A percentile compares a stretch with the other conserved stretches of the same genome.
phyloP scores from a whole-genome alignment of 2,888 invertebrate genomes.

The Temnothorax rugatulus region DNA sequence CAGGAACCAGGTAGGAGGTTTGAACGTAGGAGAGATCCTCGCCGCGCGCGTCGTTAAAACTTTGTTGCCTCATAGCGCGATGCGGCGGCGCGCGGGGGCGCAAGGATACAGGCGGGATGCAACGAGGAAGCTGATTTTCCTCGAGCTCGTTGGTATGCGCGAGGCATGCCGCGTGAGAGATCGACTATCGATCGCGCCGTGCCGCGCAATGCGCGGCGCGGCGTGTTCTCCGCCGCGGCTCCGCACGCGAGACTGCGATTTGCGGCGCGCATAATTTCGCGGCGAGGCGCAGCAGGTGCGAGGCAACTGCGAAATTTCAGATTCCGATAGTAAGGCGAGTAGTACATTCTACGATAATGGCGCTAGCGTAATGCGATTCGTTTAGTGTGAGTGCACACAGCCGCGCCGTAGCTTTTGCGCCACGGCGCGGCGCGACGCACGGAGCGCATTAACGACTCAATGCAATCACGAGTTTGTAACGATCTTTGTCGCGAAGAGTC shows the following conservation, averaged over 20 bases:
- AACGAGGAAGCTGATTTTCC: constrained; percentile 65
- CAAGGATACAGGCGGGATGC: neutral
- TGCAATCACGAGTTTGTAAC: constrained; percentile 43
- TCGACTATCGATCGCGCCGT: constrained; percentile 73
- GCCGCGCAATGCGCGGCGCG: constrained; percentile 38
- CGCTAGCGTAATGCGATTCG: constrained; percentile 71
- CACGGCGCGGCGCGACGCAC: neutral
- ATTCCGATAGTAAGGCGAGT: constrained; percentile 71
- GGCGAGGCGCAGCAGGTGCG: constrained; percentile 71
- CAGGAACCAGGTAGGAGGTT: constrained; percentile 49
- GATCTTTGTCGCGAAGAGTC: constrained; percentile 41
- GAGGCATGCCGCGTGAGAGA: constrained; percentile 68
- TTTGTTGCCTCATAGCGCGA: constrained; percentile 59
- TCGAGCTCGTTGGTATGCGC: constrained; percentile 73
- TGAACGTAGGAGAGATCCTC: constrained; percentile 58
- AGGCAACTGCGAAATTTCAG: constrained; percentile 74
- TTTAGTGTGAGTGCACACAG: constrained; percentile 53
- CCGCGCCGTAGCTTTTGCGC: neutral
- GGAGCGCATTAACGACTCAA: constrained; percentile 43
- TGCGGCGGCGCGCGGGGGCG: neutral
- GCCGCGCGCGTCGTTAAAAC: constrained; percentile 64
- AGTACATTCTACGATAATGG: constrained; percentile 69
- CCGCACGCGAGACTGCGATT: constrained; percentile 73
- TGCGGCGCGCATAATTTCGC: constrained; percentile 75
- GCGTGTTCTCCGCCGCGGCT: constrained; percentile 40